Evolutionary conservation across 2,888 invertebrate species (phyloP).

Genomic region (Ashinkailepas kermadecensis): DNA sequence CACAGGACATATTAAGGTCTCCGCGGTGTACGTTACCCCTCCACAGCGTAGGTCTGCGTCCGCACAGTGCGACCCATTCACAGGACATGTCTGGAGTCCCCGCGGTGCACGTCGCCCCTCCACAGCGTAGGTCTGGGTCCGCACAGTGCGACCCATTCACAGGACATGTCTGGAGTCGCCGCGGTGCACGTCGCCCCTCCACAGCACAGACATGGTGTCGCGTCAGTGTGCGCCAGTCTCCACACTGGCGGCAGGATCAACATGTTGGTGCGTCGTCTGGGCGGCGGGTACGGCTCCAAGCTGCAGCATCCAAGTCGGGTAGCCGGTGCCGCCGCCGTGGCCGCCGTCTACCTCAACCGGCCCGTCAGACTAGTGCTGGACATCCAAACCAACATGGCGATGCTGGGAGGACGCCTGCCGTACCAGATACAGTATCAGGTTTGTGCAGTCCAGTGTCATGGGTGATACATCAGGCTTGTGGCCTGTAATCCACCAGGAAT

Average conservation of each 20-base stretch:
- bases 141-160: no score
- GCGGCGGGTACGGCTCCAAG: constrained; percentile 73
- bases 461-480: not conserved
- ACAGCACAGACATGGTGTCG: no score
- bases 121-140: no score
- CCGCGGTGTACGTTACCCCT: no score
- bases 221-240: no score
- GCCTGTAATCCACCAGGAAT: not conserved
- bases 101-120: no score
- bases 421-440: constrained; percentile 34
- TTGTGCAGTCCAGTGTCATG: not conserved
- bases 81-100: no score
- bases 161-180: no score
- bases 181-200: no score
- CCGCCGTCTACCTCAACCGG: constrained; percentile 53
- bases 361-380: constrained; percentile 64
- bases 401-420: constrained; percentile 33
- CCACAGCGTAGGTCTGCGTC: no score
- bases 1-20: no score
- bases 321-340: constrained; percentile 61
- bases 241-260: constrained; percentile 51
- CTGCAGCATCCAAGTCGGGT: constrained; percentile 54
- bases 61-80: no score
- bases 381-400: constrained; percentile 60
- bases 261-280: constrained; percentile 61